A percentile compares a stretch with the other conserved stretches of the same genome.
Evolutionary conservation across 2,888 invertebrate genomes (phyloP).

Genomic region (Ellobium chinense): DNA sequence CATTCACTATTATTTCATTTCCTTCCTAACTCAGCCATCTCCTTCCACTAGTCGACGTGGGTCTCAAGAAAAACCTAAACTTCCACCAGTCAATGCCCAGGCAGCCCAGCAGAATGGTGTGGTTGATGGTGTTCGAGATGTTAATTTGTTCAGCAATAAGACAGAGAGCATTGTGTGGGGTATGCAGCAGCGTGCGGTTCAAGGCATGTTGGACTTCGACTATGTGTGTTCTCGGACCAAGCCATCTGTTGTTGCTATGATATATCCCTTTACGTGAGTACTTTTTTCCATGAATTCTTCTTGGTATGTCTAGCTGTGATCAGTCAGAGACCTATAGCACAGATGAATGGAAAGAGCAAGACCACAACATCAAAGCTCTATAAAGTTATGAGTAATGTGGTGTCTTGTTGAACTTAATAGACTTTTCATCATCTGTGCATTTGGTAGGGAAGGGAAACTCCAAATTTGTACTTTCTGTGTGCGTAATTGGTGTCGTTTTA

Average conservation of each 20-base stretch:
- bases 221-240: conserved; percentile 93
- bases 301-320: too few relatives aligned
- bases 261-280: conserved; percentile 92
- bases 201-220: conserved; percentile 97
- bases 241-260: conserved; percentile 94
- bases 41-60: conserved; percentile 60
- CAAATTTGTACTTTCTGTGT: too few relatives aligned
- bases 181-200: conserved; percentile 98
- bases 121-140: background rate
- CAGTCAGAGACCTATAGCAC: too few relatives aligned
- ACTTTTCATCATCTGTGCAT: too few relatives aligned
- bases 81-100: background rate
- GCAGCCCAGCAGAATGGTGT: conserved; percentile 32
- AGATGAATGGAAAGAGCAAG: too few relatives aligned
- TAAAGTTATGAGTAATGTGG: too few relatives aligned
- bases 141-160: conserved; percentile 85
- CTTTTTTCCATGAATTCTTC: too few relatives aligned
- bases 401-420: too few relatives aligned
- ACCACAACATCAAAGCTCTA: too few relatives aligned
- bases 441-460: too few relatives aligned
- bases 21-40: conserved; percentile 54
- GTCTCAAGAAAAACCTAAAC: conserved; percentile 54
- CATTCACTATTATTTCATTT: background rate
- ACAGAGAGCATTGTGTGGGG: conserved; percentile 99
- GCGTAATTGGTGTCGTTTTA: too few relatives aligned